phyloP scores from a whole-genome alignment of 2,888 invertebrate genomes.

The Mamestra brassicae region DNA sequence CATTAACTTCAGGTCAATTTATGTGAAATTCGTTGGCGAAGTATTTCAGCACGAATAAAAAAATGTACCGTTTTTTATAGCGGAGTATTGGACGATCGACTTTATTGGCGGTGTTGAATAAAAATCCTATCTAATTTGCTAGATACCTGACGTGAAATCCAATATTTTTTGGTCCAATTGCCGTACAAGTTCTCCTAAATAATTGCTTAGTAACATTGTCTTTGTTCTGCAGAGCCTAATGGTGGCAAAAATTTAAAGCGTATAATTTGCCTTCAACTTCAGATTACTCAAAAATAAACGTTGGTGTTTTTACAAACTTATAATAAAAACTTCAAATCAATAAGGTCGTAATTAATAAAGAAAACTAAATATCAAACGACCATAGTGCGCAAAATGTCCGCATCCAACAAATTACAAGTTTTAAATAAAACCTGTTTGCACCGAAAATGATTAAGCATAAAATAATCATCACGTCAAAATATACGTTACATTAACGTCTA shows the following conservation, averaged over 20 bases:
- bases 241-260: no score
- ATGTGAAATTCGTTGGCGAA: slow-evolving; percentile 24
- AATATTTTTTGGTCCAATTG: neutral
- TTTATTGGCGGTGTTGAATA: slow-evolving; percentile 31
- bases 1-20: slow-evolving; percentile 44
- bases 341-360: neutral
- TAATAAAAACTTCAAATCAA: neutral
- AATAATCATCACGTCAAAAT: slow-evolving; percentile 26
- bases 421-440: slow-evolving; percentile 4
- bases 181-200: neutral
- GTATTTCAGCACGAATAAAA: slow-evolving; percentile 26
- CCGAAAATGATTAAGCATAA: slow-evolving; percentile 23
- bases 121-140: slow-evolving; percentile 11
- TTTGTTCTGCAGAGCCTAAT: slow-evolving; percentile 14
- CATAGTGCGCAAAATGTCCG: slow-evolving; percentile 20
- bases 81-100: slow-evolving; percentile 5
- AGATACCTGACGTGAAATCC: neutral
- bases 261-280: no score
- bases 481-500: slow-evolving; percentile 10
- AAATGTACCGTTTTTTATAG: slow-evolving; percentile 22
- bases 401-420: slow-evolving; percentile 22
- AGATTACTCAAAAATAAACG: no score
- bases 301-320: neutral
- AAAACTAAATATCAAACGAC: neutral
- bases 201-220: neutral